Evolutionary conservation across 2,113 vertebrate genomes (phyloP), one percentile per base, ranked within the genome.

Genomic region (Pluvialis apricaria): DNA sequence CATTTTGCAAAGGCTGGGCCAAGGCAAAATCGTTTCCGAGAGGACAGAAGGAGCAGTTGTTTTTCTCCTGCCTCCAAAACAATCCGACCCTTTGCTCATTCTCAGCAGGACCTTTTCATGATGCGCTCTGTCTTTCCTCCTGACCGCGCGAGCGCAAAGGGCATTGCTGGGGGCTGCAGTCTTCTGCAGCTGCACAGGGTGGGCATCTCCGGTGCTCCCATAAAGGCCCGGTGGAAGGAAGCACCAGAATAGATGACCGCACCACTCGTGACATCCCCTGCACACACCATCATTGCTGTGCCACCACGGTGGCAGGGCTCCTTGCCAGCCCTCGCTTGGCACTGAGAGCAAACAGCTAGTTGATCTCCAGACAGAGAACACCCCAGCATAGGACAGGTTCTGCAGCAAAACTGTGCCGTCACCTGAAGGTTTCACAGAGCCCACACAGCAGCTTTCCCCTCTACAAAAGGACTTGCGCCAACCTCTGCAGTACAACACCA

Each of bases 1-100:
- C 96, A 82, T 94, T 96, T 95, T 57, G 85, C 95, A 78, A 62
- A 83, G 78, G 94, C 95, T 96, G 93, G 79, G 95, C 94, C 93
- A 95, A 96, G 93, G 88, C 75, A 60, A 95, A 89, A 91, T 86
- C 2, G 1, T 57, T 95, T 92, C 31, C 0, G 3, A 80, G 81
- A 88, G 64, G 42, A 92, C 72, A 15, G 38, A 87, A 73, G 38
- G 42, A 94, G 49, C 8, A 9, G 44, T 54, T 94, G 66, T 60
- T 94, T 94, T 92, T 42, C 42, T 76, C 29, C 89, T 77, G 92
- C 58, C 88, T 96, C 86, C 55, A 83, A 88, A 95, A 90, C 88
- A 92, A 60, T 71, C 75, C 32, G 58, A 86, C 44, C 75, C 66
- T 80, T 75, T 70, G 60, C 58, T 55, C 29, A 38, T 42, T 18